Conservation (phyloP, 1,140 invertebrate genomes). For the Ceratosolen fusciceps region DNA sequence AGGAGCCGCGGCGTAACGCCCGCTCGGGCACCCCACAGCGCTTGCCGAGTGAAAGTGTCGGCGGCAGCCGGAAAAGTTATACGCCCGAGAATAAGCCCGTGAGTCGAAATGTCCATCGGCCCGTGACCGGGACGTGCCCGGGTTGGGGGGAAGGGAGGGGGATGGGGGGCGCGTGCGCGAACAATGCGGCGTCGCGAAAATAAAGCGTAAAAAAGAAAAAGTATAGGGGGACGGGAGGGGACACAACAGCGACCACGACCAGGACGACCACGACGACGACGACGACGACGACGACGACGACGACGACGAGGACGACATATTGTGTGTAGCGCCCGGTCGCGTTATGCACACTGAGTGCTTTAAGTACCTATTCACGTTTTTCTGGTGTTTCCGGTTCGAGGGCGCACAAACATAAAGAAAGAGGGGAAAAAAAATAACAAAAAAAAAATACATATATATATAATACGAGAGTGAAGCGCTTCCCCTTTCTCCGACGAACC, state of each 20-base stretch:
- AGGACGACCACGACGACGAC: neutral
- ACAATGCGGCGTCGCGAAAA: conserved; percentile 15
- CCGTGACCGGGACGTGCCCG: neutral
- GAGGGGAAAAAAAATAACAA: no score
- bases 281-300: neutral
- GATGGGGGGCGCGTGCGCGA: neutral
- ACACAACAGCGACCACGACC: neutral
- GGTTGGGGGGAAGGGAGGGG: neutral
- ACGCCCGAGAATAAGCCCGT: neutral
- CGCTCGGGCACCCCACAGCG: no score
- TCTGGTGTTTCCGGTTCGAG: conserved; percentile 52
- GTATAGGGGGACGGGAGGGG: neutral
- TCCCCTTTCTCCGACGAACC: neutral
- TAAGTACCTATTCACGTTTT: conserved; percentile 51
- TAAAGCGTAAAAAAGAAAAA: conserved; percentile 8
- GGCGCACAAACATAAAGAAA: neutral
- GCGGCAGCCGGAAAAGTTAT: neutral
- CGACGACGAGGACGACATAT: neutral
- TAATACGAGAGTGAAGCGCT: neutral
- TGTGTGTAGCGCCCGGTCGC: neutral
- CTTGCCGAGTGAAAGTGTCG: neutral
- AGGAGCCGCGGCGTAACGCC: no score
- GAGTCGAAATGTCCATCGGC: conserved; percentile 21
- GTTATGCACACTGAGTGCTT: conserved; percentile 41
- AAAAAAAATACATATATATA: no score